A percentile compares a stretch with the other conserved stretches of the same genome.
Evolutionary conservation across 2,888 invertebrate genomes (phyloP).

Genomic region (Cerceris rybyensis): DNA sequence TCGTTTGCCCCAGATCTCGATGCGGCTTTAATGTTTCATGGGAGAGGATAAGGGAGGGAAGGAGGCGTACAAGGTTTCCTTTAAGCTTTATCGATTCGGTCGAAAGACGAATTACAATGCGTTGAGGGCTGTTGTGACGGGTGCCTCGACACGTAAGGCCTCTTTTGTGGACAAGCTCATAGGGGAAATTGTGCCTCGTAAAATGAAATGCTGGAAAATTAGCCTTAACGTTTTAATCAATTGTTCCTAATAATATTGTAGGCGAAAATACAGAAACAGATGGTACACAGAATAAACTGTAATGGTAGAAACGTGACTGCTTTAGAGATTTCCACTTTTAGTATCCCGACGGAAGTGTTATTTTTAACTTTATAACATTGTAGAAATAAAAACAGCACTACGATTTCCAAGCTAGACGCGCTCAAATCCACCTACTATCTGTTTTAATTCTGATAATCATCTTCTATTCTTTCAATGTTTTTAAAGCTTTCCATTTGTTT

Average conservation of each 20-base stretch:
- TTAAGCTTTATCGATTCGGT: slow-evolving; percentile 66
- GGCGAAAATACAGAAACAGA: no score
- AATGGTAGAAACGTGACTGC: no score
- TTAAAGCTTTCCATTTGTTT: no score
- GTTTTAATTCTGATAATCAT: no score
- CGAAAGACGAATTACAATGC: slow-evolving; percentile 56
- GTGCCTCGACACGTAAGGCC: slow-evolving; percentile 45
- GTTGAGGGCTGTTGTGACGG: slow-evolving; percentile 50
- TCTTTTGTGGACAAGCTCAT: slow-evolving; percentile 21
- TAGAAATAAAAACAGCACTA: no score
- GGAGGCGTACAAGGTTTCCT: slow-evolving; percentile 58
- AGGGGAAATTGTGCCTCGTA: slow-evolving; percentile 4
- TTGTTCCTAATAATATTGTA: background rate
- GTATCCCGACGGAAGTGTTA: no score
- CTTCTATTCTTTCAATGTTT: no score
- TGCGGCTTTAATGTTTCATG: slow-evolving; percentile 49
- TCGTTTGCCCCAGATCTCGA: slow-evolving; percentile 55
- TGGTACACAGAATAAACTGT: no score
- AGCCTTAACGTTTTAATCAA: slow-evolving; percentile 18
- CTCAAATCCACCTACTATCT: no score
- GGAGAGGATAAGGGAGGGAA: slow-evolving; percentile 15
- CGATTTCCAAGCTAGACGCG: no score
- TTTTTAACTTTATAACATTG: no score
- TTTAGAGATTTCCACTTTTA: no score
- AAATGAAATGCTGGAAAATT: slow-evolving; percentile 28